These are phyloP conservation scores for Chionoecetes opilio DNA, from an alignment of 1,140 invertebrate species.

Conservation along the genomic window DNA sequence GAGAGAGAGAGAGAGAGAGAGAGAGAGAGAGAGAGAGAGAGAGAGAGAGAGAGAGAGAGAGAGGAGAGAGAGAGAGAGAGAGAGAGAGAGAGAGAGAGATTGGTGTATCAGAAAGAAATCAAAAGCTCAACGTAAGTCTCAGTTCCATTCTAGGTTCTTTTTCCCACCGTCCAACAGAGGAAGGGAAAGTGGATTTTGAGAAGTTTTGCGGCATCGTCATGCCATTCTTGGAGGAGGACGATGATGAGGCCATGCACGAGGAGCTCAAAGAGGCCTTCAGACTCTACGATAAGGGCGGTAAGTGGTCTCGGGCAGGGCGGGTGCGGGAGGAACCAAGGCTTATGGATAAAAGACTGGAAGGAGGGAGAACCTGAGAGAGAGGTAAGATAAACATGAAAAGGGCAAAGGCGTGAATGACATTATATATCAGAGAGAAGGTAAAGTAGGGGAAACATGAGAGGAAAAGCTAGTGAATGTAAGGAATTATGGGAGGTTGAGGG, in stretches of 20 bases:
- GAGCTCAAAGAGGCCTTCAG: slow-evolving; percentile 97
- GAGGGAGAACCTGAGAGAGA: background rate
- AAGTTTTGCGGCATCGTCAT: slow-evolving; percentile 84
- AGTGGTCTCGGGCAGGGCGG: slow-evolving; percentile 22
- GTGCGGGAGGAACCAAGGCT: background rate
- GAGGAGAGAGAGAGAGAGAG: too few relatives aligned
- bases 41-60: too few relatives aligned
- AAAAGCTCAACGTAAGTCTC: background rate
- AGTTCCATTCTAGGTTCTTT: background rate
- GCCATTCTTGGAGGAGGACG: slow-evolving; percentile 87
- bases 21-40: too few relatives aligned
- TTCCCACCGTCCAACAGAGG: slow-evolving; percentile 65
- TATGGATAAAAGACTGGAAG: background rate
- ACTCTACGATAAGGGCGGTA: slow-evolving; percentile 90
- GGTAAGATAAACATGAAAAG: background rate
- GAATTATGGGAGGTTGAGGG: too few relatives aligned
- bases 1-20: too few relatives aligned
- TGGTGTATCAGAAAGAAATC: background rate
- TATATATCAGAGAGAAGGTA: background rate
- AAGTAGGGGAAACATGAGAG: background rate
- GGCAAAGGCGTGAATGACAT: background rate
- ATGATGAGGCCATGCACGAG: slow-evolving; percentile 96
- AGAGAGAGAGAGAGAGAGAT: too few relatives aligned
- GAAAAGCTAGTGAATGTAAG: background rate
- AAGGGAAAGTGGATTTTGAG: slow-evolving; percentile 84